Percentiles rank a stretch among this genome's conserved stretches.
phyloP scores from a whole-genome alignment of 2,113 vertebrate genomes.

The Caranx ignobilis region DNA sequence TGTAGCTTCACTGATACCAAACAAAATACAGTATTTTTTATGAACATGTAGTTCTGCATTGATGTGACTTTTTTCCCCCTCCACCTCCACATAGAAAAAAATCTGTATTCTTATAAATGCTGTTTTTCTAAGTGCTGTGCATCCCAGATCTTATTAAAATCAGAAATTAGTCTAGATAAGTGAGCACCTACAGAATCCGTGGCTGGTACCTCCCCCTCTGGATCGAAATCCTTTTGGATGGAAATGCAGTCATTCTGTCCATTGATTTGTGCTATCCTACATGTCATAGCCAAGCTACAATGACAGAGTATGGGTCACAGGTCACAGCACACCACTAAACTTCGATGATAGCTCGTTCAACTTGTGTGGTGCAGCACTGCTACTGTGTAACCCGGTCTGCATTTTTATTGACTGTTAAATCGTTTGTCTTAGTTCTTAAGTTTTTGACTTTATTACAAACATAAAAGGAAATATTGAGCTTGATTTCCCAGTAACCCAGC shows the following conservation, averaged over 20 bases:
- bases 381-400: neutral
- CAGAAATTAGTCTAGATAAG: constrained; percentile 44
- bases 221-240: constrained; percentile 64
- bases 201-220: neutral
- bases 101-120: neutral
- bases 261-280: constrained; percentile 56
- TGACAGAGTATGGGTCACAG: constrained; percentile 36
- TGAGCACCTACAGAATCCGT: constrained; percentile 31
- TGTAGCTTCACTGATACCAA: neutral
- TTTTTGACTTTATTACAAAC: neutral
- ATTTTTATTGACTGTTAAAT: constrained; percentile 3
- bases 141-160: constrained; percentile 36
- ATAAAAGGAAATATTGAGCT: neutral
- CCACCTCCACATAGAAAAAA: neutral
- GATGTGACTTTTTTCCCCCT: neutral
- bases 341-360: neutral
- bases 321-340: constrained; percentile 36
- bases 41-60: neutral
- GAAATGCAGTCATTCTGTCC: constrained; percentile 56
- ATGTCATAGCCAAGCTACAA: constrained; percentile 37
- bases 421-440: neutral
- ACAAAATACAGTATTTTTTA: neutral
- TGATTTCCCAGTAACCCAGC: neutral
- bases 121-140: neutral
- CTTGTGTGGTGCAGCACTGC: neutral